phyloP scores from a whole-genome alignment of 1,140 invertebrate species.

The Drosophila busckii region DNA sequence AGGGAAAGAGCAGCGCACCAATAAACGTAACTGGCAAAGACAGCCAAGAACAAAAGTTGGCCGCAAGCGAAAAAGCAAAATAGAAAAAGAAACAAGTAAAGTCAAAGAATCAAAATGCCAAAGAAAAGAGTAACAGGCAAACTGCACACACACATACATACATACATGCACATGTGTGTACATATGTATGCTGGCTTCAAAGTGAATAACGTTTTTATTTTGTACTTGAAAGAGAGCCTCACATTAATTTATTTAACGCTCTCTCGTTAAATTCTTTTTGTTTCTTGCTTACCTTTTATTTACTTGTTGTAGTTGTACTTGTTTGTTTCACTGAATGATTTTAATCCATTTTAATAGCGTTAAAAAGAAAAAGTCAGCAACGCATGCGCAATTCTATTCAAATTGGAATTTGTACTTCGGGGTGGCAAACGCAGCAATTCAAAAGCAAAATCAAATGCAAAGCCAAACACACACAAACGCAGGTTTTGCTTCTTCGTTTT shows the following conservation, averaged over 20 bases:
- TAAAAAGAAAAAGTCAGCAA: no score
- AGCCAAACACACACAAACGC: slow-evolving; percentile 25
- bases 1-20: no score
- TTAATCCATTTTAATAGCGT: slow-evolving; percentile 5
- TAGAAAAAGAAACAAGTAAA: slow-evolving; percentile 31
- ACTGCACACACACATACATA: slow-evolving; percentile 12
- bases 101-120: slow-evolving; percentile 29
- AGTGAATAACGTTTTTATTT: no score
- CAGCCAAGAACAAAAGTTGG: slow-evolving; percentile 38
- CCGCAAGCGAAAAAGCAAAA: slow-evolving; percentile 36
- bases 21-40: slow-evolving; percentile 50
- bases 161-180: slow-evolving; percentile 1
- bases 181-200: no score
- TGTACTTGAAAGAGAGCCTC: no score
- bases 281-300: no score
- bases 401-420: slow-evolving; percentile 64
- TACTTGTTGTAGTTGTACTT: no score
- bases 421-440: slow-evolving; percentile 26
- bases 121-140: slow-evolving; percentile 14
- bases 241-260: no score
- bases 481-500: slow-evolving; percentile 26
- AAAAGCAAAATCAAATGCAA: slow-evolving; percentile 38
- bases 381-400: slow-evolving; percentile 51
- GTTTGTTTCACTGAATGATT: slow-evolving; percentile 1
- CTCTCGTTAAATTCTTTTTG: no score